phyloP scores from a whole-genome alignment of 2,888 invertebrate species.

The Luperina testacea region DNA sequence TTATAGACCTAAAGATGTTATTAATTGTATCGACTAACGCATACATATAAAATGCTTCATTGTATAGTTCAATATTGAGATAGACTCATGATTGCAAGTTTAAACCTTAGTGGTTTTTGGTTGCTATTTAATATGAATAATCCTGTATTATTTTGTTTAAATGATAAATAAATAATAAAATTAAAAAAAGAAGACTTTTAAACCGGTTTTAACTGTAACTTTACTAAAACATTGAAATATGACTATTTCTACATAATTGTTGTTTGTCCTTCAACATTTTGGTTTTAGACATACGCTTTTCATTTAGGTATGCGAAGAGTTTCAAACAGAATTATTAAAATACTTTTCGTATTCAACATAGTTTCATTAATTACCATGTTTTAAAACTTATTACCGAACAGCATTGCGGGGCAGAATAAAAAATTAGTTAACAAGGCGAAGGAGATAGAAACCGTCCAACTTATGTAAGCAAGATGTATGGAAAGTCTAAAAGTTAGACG shows the following conservation, averaged over 20 bases:
- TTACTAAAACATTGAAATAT: conserved; percentile 32
- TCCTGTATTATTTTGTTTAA: too few species aligned
- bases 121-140: too few species aligned
- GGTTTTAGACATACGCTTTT: conserved; percentile 8
- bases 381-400: conserved; percentile 42
- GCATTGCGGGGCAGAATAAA: conserved; percentile 42
- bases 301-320: conserved; percentile 24
- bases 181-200: neutral
- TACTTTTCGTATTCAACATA: conserved; percentile 27
- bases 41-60: too few species aligned
- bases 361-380: conserved; percentile 36
- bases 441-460: conserved; percentile 46
- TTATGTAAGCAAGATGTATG: conserved; percentile 53
- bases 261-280: conserved; percentile 17
- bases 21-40: too few species aligned
- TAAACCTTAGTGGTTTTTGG: too few species aligned
- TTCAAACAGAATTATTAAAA: conserved; percentile 50
- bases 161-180: too few species aligned
- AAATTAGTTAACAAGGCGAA: conserved; percentile 47
- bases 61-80: too few species aligned
- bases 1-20: too few species aligned
- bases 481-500: conserved; percentile 57
- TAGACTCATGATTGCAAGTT: too few species aligned
- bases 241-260: conserved; percentile 26
- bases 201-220: neutral